Evolutionary conservation across 2,888 invertebrate species (phyloP).

Genomic region (Tachystola acroxantha): DNA sequence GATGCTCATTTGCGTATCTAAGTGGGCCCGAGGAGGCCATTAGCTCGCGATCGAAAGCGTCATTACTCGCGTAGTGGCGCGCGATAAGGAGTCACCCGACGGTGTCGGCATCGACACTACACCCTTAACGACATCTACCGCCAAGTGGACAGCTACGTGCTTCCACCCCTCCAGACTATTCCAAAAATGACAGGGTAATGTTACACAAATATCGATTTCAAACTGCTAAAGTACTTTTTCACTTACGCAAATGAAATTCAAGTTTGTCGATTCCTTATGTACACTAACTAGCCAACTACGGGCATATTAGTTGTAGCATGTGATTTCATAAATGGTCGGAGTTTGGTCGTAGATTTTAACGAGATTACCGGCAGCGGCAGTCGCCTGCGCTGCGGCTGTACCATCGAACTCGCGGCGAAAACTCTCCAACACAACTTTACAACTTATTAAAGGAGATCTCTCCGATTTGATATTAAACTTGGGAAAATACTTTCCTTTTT

Average conservation of each 20-base stretch:
- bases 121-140: slow-evolving; percentile 57
- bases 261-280: slow-evolving; percentile 9
- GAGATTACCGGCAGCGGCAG: slow-evolving; percentile 63
- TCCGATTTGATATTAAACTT: slow-evolving; percentile 55
- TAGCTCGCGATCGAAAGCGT: slow-evolving; percentile 72
- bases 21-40: slow-evolving; percentile 72
- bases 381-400: slow-evolving; percentile 45
- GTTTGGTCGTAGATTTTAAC: slow-evolving; percentile 68
- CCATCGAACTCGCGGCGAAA: slow-evolving; percentile 53
- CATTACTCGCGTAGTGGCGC: slow-evolving; percentile 67
- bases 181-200: neutral
- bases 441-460: slow-evolving; percentile 66
- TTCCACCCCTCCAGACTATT: slow-evolving; percentile 28
- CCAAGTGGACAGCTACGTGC: slow-evolving; percentile 58
- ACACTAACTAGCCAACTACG: slow-evolving; percentile 24
- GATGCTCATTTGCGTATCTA: slow-evolving; percentile 78
- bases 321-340: slow-evolving; percentile 59
- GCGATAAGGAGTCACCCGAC: slow-evolving; percentile 58
- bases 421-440: slow-evolving; percentile 64
- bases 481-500: slow-evolving; percentile 44
- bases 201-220: slow-evolving; percentile 3
- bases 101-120: slow-evolving; percentile 40
- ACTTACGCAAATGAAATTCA: slow-evolving; percentile 8
- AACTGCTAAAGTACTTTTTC: slow-evolving; percentile 6
- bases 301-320: slow-evolving; percentile 45